Evolutionary conservation across 1,140 invertebrate genomes (phyloP).

Genomic region (Neuroterus valhalla): DNA sequence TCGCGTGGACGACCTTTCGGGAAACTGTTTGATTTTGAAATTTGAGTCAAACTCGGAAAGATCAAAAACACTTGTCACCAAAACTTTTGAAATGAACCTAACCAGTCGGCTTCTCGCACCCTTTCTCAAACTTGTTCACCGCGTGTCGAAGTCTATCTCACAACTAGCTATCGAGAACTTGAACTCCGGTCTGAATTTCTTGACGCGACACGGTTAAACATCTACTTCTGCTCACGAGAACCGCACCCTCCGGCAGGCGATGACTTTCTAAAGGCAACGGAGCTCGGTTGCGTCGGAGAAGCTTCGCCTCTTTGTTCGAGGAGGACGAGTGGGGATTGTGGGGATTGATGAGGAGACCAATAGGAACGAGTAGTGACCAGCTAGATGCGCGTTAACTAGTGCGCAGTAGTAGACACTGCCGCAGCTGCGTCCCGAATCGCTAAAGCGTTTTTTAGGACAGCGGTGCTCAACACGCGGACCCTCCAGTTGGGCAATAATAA

Average conservation of each 20-base stretch:
- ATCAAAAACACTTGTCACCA: neutral
- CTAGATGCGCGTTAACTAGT: neutral
- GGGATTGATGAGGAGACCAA: neutral
- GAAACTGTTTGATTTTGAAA: neutral
- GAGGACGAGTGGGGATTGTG: constrained; percentile 34
- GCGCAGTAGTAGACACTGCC: neutral
- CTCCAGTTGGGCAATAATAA: neutral
- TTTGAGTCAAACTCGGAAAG: neutral
- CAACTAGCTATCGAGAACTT: neutral
- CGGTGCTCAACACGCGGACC: constrained; percentile 43
- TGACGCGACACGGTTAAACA: constrained; percentile 6
- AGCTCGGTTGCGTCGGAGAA: constrained; percentile 50
- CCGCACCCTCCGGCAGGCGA: constrained; percentile 61
- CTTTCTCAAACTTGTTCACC: neutral
- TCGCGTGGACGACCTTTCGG: neutral
- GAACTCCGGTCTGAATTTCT: neutral
- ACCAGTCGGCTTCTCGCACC: neutral
- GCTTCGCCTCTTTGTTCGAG: constrained; percentile 68
- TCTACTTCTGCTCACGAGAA: constrained; percentile 28
- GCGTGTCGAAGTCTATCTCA: neutral
- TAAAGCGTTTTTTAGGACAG: constrained; percentile 26
- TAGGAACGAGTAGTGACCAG: constrained; percentile 43
- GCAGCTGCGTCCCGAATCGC: constrained; percentile 59
- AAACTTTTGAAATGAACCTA: neutral
- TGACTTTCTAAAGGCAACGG: constrained; percentile 65